Evolutionary conservation across 2,888 invertebrate species (phyloP).

Genomic region (Zygothrica quintamaculata): DNA sequence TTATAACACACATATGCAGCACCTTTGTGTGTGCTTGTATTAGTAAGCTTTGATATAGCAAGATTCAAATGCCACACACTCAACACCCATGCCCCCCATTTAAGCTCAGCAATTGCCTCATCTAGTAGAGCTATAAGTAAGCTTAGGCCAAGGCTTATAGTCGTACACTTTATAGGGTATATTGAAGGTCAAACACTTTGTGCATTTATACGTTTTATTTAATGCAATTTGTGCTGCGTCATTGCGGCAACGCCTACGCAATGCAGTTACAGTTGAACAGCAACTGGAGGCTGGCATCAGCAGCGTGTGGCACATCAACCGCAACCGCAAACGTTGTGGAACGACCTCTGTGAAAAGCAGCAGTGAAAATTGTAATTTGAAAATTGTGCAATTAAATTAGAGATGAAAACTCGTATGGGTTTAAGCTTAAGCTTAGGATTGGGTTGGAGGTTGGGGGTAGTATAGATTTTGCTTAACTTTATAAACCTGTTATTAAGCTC

Average conservation of each 20-base stretch:
- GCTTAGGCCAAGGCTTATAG: too few relatives aligned
- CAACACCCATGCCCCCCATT: too few relatives aligned
- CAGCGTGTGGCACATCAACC: conserved; percentile 18
- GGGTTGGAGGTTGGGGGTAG: conserved; percentile 1
- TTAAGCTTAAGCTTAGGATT: conserved; percentile 4
- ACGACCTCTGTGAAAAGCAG: conserved; percentile 61
- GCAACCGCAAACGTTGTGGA: conserved; percentile 30
- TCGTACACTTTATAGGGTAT: conserved; percentile 22
- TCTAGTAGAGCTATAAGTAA: too few relatives aligned
- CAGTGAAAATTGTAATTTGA: conserved; percentile 55
- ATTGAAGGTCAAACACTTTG: conserved; percentile 12
- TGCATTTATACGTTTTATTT: conserved; percentile 12
- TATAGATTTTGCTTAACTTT: conserved; percentile 10
- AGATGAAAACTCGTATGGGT: conserved; percentile 24
- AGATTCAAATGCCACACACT: too few relatives aligned
- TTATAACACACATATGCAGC: conserved; percentile 3
- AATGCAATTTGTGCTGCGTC: conserved; percentile 66
- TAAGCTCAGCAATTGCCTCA: too few relatives aligned
- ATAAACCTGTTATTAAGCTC: conserved; percentile 38
- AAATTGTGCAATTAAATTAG: conserved; percentile 62
- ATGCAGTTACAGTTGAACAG: conserved; percentile 1
- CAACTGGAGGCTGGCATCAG: too few relatives aligned
- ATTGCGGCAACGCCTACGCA: conserved; percentile 62
- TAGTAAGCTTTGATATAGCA: conserved; percentile 1
- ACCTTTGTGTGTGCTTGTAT: background rate